These are phyloP conservation scores for Euthynnus affinis DNA, from an alignment of 2,797 vertebrate genomes.

Conservation along the genomic window DNA sequence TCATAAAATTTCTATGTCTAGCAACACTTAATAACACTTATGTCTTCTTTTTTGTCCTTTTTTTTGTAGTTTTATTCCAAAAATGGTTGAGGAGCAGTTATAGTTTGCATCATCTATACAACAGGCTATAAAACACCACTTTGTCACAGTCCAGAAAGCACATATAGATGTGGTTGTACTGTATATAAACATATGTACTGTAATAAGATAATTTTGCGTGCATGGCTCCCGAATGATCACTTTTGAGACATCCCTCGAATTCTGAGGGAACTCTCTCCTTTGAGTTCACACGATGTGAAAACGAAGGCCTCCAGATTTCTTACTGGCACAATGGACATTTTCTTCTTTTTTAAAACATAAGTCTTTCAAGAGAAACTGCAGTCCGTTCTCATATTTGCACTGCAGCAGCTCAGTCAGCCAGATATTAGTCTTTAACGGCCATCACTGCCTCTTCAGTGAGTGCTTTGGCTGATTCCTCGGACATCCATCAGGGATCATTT, in stretches of 20 bases:
- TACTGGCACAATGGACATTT: conserved; percentile 91
- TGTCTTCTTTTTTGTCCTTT: conserved; percentile 81
- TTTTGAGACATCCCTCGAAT: conserved; percentile 86
- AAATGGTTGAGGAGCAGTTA: conserved; percentile 95
- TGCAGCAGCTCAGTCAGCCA: conserved; percentile 81
- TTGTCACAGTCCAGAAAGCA: conserved; percentile 99
- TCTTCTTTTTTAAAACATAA: conserved; percentile 84
- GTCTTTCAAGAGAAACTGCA: conserved; percentile 89
- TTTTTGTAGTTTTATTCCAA: conserved; percentile 87
- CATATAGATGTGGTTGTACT: conserved; percentile 99
- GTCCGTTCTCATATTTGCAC: conserved; percentile 83
- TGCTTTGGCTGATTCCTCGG: conserved; percentile 91
- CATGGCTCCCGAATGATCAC: conserved; percentile 93
- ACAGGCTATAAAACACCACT: conserved; percentile 99
- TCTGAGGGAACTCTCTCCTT: conserved; percentile 88
- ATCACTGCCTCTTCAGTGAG: conserved; percentile 84
- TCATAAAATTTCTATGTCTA: conserved; percentile 98
- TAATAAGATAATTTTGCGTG: conserved; percentile 99
- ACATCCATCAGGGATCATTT: conserved; percentile 86
- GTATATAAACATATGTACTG: conserved; percentile 99
- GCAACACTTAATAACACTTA: conserved; percentile 98
- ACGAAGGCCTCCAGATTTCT: conserved; percentile 92
- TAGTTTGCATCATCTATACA: conserved; percentile 99
- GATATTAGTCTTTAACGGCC: conserved; percentile 84
- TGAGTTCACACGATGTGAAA: conserved; percentile 89